Conservation (phyloP, 1,140 invertebrate species). For the Sminthurides bifidus region DNA sequence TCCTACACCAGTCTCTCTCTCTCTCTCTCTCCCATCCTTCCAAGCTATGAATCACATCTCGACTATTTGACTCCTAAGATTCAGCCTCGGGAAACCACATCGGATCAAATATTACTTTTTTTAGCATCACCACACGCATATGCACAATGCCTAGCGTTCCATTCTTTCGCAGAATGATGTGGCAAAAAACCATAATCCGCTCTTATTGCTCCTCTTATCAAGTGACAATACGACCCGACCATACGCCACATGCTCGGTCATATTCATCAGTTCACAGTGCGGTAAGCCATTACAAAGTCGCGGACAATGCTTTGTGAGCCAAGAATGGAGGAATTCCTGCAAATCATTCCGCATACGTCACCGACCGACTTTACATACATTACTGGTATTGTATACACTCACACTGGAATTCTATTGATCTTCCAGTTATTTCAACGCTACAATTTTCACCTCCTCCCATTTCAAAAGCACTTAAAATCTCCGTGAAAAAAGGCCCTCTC, state of each 20-base stretch:
- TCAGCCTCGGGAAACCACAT: too few relatives aligned
- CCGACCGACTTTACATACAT: too few relatives aligned
- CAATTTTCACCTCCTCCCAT: background rate
- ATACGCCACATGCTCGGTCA: background rate
- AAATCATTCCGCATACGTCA: background rate
- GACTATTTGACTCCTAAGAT: too few relatives aligned
- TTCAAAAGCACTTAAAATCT: constrained; percentile 7
- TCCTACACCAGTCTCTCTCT: too few relatives aligned
- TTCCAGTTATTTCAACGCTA: background rate
- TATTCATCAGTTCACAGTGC: background rate
- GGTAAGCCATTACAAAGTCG: background rate
- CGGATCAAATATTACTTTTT: too few relatives aligned
- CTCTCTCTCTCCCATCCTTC: too few relatives aligned
- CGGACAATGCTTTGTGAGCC: background rate
- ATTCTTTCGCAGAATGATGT: too few relatives aligned
- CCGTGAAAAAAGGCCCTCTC: constrained; percentile 15
- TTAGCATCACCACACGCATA: too few relatives aligned
- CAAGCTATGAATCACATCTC: too few relatives aligned
- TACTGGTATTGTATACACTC: too few relatives aligned
- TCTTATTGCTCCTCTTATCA: background rate
- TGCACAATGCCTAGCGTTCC: too few relatives aligned
- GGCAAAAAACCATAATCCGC: background rate
- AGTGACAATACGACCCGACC: background rate
- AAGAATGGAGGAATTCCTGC: background rate
- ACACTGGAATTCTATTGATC: constrained; percentile 6